Conservation (phyloP, 2,888 invertebrate genomes). For the Melikaiella ostensackeni region DNA sequence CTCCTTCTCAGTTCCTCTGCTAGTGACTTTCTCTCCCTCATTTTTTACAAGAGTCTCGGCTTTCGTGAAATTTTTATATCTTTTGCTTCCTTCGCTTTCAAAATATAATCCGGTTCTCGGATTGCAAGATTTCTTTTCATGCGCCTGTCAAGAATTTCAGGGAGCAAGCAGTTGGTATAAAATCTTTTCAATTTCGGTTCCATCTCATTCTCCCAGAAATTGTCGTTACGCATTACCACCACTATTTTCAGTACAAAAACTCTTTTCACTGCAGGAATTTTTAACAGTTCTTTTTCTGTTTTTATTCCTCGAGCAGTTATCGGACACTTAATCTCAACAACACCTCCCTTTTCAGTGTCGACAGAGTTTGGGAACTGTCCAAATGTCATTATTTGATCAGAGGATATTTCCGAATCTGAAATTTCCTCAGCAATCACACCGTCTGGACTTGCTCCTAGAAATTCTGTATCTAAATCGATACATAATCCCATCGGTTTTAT, state of each 20-base stretch:
- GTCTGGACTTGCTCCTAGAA: slow-evolving; percentile 52
- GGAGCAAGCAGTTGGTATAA: slow-evolving; percentile 39
- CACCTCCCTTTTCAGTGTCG: slow-evolving; percentile 39
- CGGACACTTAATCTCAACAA: slow-evolving; percentile 54
- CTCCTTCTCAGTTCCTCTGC: no score
- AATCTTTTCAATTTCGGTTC: neutral
- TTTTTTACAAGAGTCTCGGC: no score
- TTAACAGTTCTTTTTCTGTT: slow-evolving; percentile 42
- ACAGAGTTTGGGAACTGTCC: neutral
- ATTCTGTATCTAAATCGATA: slow-evolving; percentile 43
- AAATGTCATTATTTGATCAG: neutral
- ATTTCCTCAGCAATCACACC: slow-evolving; percentile 45
- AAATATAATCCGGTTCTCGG: slow-evolving; percentile 42
- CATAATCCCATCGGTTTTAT: slow-evolving; percentile 46
- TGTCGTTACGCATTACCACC: slow-evolving; percentile 26
- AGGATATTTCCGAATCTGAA: neutral
- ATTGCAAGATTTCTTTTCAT: slow-evolving; percentile 3
- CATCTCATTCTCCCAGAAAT: slow-evolving; percentile 36
- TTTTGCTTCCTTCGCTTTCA: slow-evolving; percentile 30
- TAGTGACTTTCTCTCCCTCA: no score
- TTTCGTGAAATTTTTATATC: neutral
- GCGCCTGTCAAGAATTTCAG: slow-evolving; percentile 43
- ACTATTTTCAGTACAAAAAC: slow-evolving; percentile 37
- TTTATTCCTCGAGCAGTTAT: slow-evolving; percentile 10
- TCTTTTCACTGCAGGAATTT: slow-evolving; percentile 25